Evolutionary conservation across 2,113 vertebrate genomes (phyloP).

Genomic region (Pungitius pungitius): DNA sequence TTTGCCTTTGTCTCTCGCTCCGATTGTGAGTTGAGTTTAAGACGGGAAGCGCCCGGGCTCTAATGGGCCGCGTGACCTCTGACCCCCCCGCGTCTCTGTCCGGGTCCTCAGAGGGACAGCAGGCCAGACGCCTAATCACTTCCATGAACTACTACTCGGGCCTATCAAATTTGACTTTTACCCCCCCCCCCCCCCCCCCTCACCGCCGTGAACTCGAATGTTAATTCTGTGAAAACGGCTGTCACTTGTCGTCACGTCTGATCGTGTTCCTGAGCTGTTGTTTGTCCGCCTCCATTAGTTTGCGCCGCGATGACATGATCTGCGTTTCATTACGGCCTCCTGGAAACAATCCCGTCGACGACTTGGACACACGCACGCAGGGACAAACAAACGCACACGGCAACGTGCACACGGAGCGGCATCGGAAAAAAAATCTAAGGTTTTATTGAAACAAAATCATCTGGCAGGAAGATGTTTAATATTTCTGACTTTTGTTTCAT

Average conservation of each 20-base stretch:
- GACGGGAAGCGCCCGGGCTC: constrained; percentile 66
- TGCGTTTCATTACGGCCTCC: constrained; percentile 70
- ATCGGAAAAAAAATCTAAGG: constrained; percentile 1
- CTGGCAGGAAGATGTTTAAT: constrained; percentile 30
- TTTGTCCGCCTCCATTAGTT: constrained; percentile 78
- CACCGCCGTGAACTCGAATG: constrained; percentile 68
- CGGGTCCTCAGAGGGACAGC: constrained; percentile 65
- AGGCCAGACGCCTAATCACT: constrained; percentile 74
- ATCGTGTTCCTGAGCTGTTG: constrained; percentile 73
- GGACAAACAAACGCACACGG: not conserved
- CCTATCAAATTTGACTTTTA: constrained; percentile 73
- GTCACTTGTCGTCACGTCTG: constrained; percentile 82
- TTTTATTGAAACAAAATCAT: constrained; percentile 4
- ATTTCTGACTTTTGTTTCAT: constrained; percentile 26
- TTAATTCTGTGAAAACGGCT: constrained; percentile 80
- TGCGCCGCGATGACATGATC: constrained; percentile 69
- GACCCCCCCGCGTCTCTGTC: constrained; percentile 64
- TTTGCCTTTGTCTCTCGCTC: constrained; percentile 25
- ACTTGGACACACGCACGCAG: constrained; percentile 28
- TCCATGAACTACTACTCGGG: constrained; percentile 76
- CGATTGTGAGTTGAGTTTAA: constrained; percentile 39
- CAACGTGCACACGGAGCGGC: not conserved
- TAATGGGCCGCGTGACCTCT: constrained; percentile 76
- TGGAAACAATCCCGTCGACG: constrained; percentile 67
- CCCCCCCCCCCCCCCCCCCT: constrained; percentile 18